Conservation (phyloP, 2,797 vertebrate species). For the Danio choprae region DNA sequence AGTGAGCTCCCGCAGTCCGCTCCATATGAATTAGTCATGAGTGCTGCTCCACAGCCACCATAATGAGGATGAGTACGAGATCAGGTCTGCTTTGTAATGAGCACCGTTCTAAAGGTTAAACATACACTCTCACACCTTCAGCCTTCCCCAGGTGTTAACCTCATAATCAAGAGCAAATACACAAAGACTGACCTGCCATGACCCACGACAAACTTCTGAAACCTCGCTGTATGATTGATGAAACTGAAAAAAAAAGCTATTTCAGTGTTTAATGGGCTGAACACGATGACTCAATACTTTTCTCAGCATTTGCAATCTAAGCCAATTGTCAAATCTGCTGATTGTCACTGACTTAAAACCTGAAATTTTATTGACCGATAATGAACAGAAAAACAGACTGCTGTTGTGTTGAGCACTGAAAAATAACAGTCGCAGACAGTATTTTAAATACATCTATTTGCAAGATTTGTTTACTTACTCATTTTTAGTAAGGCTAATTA, state of each 20-base stretch:
- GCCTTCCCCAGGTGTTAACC: conserved; percentile 7
- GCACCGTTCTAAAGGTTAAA: conserved; percentile 59
- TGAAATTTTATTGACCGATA: too few species aligned
- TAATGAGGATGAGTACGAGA: conserved; percentile 57
- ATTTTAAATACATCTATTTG: too few species aligned
- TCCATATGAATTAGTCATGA: conserved; percentile 54
- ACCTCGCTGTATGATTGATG: conserved; percentile 7
- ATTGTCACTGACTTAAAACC: too few species aligned
- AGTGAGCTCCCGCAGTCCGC: conserved; percentile 40
- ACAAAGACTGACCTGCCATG: neutral
- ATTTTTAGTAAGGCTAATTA: too few species aligned
- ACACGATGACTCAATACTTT: neutral
- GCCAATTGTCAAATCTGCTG: too few species aligned
- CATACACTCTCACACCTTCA: conserved; percentile 42
- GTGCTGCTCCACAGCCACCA: conserved; percentile 23
- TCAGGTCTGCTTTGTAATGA: conserved; percentile 53
- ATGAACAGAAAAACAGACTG: too few species aligned
- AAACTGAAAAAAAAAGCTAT: conserved; percentile 1
- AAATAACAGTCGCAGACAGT: too few species aligned
- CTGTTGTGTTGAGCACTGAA: too few species aligned
- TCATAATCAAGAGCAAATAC: conserved; percentile 32
- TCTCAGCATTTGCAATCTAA: too few species aligned
- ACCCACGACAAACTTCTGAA: neutral
- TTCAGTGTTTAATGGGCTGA: neutral
- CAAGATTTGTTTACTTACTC: too few species aligned